Base-by-base conservation (phyloP, 2,113 vertebrate species). In the Rhinoderma darwinii region DNA sequence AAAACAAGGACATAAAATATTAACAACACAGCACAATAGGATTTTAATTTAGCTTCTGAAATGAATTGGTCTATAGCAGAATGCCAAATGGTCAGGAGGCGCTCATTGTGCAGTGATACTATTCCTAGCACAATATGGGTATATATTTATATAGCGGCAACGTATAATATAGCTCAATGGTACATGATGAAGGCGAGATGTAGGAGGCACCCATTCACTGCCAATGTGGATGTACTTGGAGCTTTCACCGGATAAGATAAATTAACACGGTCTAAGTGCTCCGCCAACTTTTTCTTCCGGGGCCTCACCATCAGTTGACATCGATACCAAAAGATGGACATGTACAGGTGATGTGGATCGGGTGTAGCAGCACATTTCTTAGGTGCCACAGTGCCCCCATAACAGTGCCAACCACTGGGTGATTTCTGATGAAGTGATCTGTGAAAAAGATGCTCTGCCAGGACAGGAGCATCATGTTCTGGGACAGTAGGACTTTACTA, bases 1-100 rank as follows among this genome's bases (percentile, higher is more conserved):
- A 92, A 92, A 87, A 84, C 90, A 91, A 89, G 88, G 88, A 86
- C 88, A 89, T 89, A 89, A 90, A 90, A 90, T 89, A 88, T 91
- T 86, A 89, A 50, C 83, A 89, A 1, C 83, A 0, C 75, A 25
- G 90, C 91, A 91, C 89, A 88, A 91, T 88, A 90, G 90, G 91
- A 89, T 91, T 91, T 90, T 92, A 88, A 91, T 89, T 91, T 89
- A 89, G 90, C 90, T 89, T 74, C 87, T 59, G 90, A 89, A 86
- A 73, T 89, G 89, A 86, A 91, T 88, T 88, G 88, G 90, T 75
- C 86, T 91, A 90, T 90, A 89, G 86, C 88, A 70, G 83, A 86
- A 89, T 39, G 90, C 90, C 82, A 84, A 88, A 88, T 86, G 90
- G 89, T 82, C 18, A 86, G 82, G 43, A 72, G 83, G 90, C 88